Base-by-base conservation (phyloP, 2,888 invertebrate genomes). In the Oegoconia quadripuncta region DNA sequence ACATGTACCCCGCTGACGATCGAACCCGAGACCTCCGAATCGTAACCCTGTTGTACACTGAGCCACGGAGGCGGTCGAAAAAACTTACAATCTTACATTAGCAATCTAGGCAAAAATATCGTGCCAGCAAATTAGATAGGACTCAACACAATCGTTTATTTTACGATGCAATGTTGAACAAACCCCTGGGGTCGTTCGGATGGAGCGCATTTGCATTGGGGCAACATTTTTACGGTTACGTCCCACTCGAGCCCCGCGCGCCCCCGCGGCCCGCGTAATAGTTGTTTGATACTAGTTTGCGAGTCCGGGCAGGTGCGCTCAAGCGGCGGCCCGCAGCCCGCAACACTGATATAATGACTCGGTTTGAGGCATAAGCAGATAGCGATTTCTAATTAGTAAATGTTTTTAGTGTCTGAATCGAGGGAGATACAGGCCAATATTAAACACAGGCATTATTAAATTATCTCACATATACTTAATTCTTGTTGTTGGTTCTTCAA, bases 221-320 rank as follows among this genome's bases (percentile, higher is more conserved):
- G 37, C 34, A 39, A 39, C 42, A 42, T 43, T 43, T 48, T 45
- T 43, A 39, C 16, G 23, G 7, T 5, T n/a, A n/a, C n/a, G n/a
- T n/a, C n/a, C n/a, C n/a, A n/a, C 31, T 12, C 26, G 27, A 2
- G 18, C 12, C 26, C 16, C 27, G 17, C 12, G 22, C 13, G 15
- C 23, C 8, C 7, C 20, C 36, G 26, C 33, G 16, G 20, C 30
- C 16, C 30, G 28, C 42, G 41, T 49, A 49, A 49, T 49, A 46
- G 39, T 46, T 44, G 49, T 49, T 49, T 49, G 41, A 49, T 49
- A 40, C 31, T 42, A 46, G 46, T 46, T 44, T 36, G 35, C 27
- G 28, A 29, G 39, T 16, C 29, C 25, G 31, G 27, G 27, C 48
- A 46, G 48, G 48, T 48, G 48, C 38, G 43, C 39, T 11, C 9